Base-by-base conservation (phyloP, 2,888 invertebrate genomes). In the Spisula solida region DNA sequence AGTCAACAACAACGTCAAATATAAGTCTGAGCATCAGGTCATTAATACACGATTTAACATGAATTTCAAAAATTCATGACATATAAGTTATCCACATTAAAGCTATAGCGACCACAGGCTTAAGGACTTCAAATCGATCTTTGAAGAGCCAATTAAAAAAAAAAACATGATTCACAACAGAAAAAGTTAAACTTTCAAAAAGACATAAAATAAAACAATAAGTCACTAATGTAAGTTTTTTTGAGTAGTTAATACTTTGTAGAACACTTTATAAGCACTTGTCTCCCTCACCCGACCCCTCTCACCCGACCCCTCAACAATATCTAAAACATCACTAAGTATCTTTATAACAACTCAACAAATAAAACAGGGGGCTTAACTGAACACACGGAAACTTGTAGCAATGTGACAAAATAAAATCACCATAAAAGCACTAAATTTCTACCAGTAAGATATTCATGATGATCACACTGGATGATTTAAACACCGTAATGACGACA, bases 341-440 rank as follows among this genome's bases (percentile, higher is more conserved):
- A 10, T 60, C 34, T 75, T 34, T 75, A 75, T 34, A 34, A 75
- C 75, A 75, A 75, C 75, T 75, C 29, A 75, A 31, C 31, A 75
- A 6, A 34, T 34, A 75, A 75, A 75, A 75, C 31, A 75, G 16
- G 18, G 31, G 31, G 31, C 16, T 6, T 0, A 75, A 75, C 75
- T 75, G 75, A 75, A 75, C 29, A 75, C 75, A 75, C 75, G 8
- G 29, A 75, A 75, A 75, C 75, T 75, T 75, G 75, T 75, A 75
- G 48, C 81, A 81, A 55, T 81, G 20, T 55, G 34, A 56, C 81
- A 51, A 56, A 51, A 60, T 29, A 29, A 80, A 81, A 79, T 81
- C 41, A 75, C 81, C 81, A 70, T 34, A 75, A 55, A 79, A 87
- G 83, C 87, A 87, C 83, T 84, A 83, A 66, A 81, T 41, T 75